Conservation (phyloP, 2,888 invertebrate genomes). For the Leistus spinibarbis region DNA sequence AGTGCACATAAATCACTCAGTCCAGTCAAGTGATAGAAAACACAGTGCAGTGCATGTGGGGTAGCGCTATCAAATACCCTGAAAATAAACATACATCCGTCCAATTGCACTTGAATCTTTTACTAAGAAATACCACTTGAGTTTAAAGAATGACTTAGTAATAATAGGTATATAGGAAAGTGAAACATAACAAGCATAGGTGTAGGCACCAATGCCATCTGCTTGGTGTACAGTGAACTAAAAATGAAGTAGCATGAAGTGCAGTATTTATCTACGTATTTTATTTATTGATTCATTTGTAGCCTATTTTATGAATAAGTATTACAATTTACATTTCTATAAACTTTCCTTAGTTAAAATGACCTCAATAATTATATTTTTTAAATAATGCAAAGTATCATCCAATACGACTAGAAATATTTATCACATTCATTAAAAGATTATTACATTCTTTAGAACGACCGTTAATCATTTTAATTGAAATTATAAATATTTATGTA, state of each 20-base stretch:
- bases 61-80: background rate
- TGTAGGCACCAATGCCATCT: no score
- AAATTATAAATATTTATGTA: background rate
- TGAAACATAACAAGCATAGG: background rate
- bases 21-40: background rate
- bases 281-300: background rate
- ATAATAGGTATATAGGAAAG: no score
- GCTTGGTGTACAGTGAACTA: no score
- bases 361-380: background rate
- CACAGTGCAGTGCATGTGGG: background rate
- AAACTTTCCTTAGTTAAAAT: background rate
- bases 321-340: background rate
- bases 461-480: background rate
- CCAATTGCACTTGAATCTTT: background rate
- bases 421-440: background rate
- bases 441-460: background rate
- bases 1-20: background rate
- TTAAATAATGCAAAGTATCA: background rate
- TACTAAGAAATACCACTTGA: background rate
- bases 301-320: background rate
- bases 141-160: background rate
- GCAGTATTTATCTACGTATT: no score
- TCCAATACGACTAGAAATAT: background rate
- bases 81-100: slow-evolving; percentile 1
- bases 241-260: no score